Evolutionary conservation across 2,888 invertebrate genomes (phyloP), one percentile per base, ranked within the genome.

Genomic region (Nephrocerus scutellatus): DNA sequence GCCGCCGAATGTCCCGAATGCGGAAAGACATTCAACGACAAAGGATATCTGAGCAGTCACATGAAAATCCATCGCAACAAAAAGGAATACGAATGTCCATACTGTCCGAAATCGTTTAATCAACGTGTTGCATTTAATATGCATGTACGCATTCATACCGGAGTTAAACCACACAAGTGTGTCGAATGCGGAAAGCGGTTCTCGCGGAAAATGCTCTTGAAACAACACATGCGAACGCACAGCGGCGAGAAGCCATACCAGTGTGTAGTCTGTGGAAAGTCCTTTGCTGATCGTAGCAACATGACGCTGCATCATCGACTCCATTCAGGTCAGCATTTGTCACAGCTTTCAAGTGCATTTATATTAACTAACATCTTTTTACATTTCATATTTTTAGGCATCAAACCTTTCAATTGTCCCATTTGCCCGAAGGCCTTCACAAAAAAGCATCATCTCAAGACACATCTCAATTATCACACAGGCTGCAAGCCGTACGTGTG

Each of bases 71-170:
- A 87, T 66, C 76, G 77, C 46, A 85, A 86, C 59, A 76, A 79
- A 44, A 86, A 84, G 60, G 85, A 86, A 60, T 86, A 87, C 65
- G 82, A 79, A 31, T 87, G 87, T 56, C 75, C 80, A 16, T 77
- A 80, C 52, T 88, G 87, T 55, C 84, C 84, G 2, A 87, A 87
- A 63, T 79, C 85, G 14, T 88, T 88, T 62, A 87, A 87, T 63
- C 87, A 87, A 62, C 75, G 87, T 21, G 87, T 88, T 5, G 87
- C 87, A 7, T 88, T 86, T 68, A 87, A 87, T 57, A 87, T 87
- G 87, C 87, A 88, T 60, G 78, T 84, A 2, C 71, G 86, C 42
- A 86, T 87, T 41, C 86, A 87, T 56, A 85, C 85, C 44, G 86
- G 84, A 9, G 74, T 84, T 2, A 85, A 85, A 54, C 85, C 85